phyloP scores from a whole-genome alignment of 2,888 invertebrate species.

The Parthenolecanium corni region DNA sequence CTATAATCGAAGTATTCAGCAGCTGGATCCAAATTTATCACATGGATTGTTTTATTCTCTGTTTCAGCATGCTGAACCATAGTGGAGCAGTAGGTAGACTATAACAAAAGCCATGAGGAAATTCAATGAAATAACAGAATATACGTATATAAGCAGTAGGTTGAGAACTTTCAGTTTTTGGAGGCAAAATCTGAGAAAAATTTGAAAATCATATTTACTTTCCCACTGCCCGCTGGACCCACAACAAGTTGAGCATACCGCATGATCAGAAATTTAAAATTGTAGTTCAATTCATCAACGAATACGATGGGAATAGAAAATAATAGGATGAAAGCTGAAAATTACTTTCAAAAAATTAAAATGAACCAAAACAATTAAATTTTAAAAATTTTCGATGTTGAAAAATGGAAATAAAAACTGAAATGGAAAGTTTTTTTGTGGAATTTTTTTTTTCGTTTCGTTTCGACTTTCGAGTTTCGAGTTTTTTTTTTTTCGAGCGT shows the following conservation, averaged over 20 bases:
- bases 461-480: too few species aligned
- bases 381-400: too few species aligned
- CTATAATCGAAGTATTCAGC: slow-evolving; percentile 92
- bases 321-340: background rate
- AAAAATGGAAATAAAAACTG: too few species aligned
- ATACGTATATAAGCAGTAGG: too few species aligned
- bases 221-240: slow-evolving; percentile 95
- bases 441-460: too few species aligned
- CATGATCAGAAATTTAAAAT: slow-evolving; percentile 46
- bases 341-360: background rate
- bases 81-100: slow-evolving; percentile 89
- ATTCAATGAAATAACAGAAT: too few species aligned
- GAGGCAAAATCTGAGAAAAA: too few species aligned
- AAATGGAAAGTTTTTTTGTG: too few species aligned
- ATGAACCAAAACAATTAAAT: background rate
- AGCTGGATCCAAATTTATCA: slow-evolving; percentile 95
- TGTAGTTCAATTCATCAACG: background rate
- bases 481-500: too few species aligned
- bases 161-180: too few species aligned
- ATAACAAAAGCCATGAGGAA: slow-evolving; percentile 18
- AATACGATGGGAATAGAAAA: too few species aligned
- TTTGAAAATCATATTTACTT: too few species aligned
- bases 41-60: slow-evolving; percentile 60
- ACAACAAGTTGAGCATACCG: slow-evolving; percentile 90
- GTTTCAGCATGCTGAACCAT: slow-evolving; percentile 76